A percentile compares a stretch with the other conserved stretches of the same genome.
Evolutionary conservation across 2,888 invertebrate species (phyloP).

Genomic region (Neoaliturus tenellus): DNA sequence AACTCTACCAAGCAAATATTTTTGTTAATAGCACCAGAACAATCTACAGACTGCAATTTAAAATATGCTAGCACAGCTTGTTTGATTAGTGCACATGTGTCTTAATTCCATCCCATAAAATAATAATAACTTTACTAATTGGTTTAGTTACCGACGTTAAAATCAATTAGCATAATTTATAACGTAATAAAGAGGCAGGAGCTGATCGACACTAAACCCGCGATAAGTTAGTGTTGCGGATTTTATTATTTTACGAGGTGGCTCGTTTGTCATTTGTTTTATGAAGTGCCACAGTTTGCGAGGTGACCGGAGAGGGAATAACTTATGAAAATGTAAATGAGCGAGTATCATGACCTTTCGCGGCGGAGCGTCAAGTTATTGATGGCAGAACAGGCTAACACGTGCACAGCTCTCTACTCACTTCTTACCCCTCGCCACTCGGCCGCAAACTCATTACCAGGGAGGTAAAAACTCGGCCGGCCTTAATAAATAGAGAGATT

Average conservation of each 20-base stretch:
- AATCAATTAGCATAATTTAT: too few species aligned
- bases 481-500: constrained; percentile 19
- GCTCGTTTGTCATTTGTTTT: neutral
- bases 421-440: neutral
- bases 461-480: neutral
- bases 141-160: too few species aligned
- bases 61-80: too few species aligned
- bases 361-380: neutral
- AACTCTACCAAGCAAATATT: too few species aligned
- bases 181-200: neutral
- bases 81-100: too few species aligned
- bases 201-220: neutral
- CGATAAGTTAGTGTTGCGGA: neutral
- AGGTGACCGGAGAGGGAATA: neutral
- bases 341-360: neutral
- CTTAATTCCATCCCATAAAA: too few species aligned
- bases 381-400: neutral
- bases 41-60: too few species aligned
- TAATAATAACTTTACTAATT: too few species aligned
- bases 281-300: constrained; percentile 30
- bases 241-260: neutral
- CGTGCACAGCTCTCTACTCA: neutral
- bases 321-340: constrained; percentile 23
- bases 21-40: too few species aligned
- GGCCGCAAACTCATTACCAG: neutral